Base-by-base conservation (phyloP, 2,888 invertebrate genomes). In the Drosophila maculinotata region DNA sequence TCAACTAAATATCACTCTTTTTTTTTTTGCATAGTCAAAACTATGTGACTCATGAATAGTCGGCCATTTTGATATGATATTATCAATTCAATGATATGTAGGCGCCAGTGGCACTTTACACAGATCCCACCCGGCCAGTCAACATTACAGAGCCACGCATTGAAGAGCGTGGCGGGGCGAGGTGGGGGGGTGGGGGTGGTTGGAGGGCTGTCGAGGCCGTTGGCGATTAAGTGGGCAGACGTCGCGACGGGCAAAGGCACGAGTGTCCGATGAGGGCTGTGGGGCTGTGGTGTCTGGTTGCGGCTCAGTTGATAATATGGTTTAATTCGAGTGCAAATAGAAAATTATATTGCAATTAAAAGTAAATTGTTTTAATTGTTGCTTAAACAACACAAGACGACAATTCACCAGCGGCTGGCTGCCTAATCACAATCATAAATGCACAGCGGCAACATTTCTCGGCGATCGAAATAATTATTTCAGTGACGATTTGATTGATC, bases 301-400 rank as follows among this genome's bases (percentile, higher is more conserved):
- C 36, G 66, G 69, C 78, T 80, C 69, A 73, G 75, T 73, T 78
- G 73, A 74, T 81, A 83, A 87, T 71, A 64, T 72, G 71, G 58
- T 68, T 83, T 85, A 85, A 85, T 79, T 79, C 86, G 65, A 69
- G 83, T 77, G 86, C 70, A 87, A 85, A 85, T 79, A 85, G 66
- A 83, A 87, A 87, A 85, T 85, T 85, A 87, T 82, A 87, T 87
- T 79, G 79, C 87, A 85, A 85, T 85, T 85, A 85, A 85, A 82
- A 76, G 68, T 74, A 74, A 85, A 85, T 87, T 85, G 87, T 77
- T 87, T 84, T 79, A 82, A 85, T 82, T 87, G 79, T 72, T 85
- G 77, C 70, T 74, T 72, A 82, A 84, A 79, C 64, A 69, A 36
- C 17, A 42, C 26, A 33, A 48, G 17, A 35, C 42, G 63, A 68